Base-by-base conservation (phyloP, 2,797 vertebrate species). In the Smutsia gigantea region DNA sequence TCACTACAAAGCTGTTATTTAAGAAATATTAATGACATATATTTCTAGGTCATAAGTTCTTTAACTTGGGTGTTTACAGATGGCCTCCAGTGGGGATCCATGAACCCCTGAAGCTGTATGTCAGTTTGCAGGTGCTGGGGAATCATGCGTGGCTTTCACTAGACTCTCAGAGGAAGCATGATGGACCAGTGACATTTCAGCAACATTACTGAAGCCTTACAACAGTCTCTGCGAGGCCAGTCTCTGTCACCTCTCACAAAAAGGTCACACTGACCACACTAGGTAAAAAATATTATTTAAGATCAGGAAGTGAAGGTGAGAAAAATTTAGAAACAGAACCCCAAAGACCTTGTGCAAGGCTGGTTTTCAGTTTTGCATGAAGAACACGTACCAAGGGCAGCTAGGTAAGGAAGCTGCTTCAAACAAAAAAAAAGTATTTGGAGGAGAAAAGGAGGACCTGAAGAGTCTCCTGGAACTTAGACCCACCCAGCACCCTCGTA, bases 261-360 rank as follows among this genome's bases (percentile, higher is more conserved):
- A 57, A 64, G 14, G 57, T 34, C 55, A 66, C 11, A 55, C 64
- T 64, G 57, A 34, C 71, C 71, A 68, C 29, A 49, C 23, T 8
- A 66, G 39, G 14, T 55, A 51, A 90, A 87, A 90, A 79, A 29
- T 12, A 53, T 19, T 69, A 75, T 37, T 66, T 79, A 29, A 78
- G 77, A 82, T 34, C 61, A 94, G 95, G 90, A 93, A 90, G 61
- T 93, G 59, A 93, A 83, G 72, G 96, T 66, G 61, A 96, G 66
- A 57, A 82, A 71, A 66, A 92, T 71, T 61, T 89, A 97, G 86
- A 87, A 93, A 63, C 53, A 74, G 74, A 91, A 95, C 46, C 53
- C 59, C 78, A 83, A 15, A 93, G 21, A 57, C 46, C 49, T 49
- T 59, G 49, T 4, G 59, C 57, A 92, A 87, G 88, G 51, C 27